Percentiles rank a stretch among this genome's conserved stretches.
These are phyloP conservation scores for Ariopsis seemanni DNA, from an alignment of 2,113 vertebrate species.

Conservation along the genomic window DNA sequence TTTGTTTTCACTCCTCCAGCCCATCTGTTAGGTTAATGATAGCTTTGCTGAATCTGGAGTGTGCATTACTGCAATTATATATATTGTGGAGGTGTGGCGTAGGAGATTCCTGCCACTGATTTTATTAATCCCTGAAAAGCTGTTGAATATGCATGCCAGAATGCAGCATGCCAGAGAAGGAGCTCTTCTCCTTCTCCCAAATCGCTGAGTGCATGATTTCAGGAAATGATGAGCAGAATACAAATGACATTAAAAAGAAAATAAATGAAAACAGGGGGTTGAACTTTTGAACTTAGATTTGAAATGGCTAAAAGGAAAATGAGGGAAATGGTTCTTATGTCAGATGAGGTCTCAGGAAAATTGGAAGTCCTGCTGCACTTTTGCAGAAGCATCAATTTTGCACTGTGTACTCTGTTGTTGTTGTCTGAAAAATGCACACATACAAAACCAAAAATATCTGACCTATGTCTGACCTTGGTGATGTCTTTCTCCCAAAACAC, in stretches of 20 bases:
- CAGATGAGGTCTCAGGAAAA: neutral
- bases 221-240: neutral
- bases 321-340: neutral
- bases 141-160: constrained; percentile 25
- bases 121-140: constrained; percentile 25
- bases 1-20: constrained; percentile 8
- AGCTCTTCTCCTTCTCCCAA: neutral
- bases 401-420: neutral
- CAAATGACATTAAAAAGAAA: neutral
- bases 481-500: neutral
- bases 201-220: neutral
- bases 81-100: constrained; percentile 25
- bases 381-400: constrained; percentile 1
- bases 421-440: neutral
- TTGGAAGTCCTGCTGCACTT: neutral
- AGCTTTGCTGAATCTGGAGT: constrained; percentile 5
- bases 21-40: constrained; percentile 7
- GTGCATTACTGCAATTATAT: constrained; percentile 31
- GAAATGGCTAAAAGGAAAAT: constrained; percentile 1
- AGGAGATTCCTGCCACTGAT: constrained; percentile 13
- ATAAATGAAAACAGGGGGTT: neutral
- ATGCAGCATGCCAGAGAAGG: neutral
- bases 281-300: constrained; percentile 24
- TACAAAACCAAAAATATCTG: constrained; percentile 4
- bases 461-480: neutral